Base-by-base conservation (phyloP, 2,797 vertebrate genomes). In the Staurois parvus region DNA sequence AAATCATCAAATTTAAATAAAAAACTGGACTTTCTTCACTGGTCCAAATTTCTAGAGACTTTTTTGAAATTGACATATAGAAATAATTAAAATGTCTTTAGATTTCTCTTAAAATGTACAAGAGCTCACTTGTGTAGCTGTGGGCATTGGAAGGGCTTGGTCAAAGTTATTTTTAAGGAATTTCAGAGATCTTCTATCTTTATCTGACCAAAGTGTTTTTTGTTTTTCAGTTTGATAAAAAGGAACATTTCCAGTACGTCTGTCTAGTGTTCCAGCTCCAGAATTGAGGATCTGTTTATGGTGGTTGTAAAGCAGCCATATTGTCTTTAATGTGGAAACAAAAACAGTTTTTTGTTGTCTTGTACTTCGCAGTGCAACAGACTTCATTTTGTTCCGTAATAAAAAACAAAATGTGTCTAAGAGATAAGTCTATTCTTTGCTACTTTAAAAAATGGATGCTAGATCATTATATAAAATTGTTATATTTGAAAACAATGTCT, bases 91-190 rank as follows among this genome's bases (percentile, higher is more conserved):
- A 26, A 37, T 64, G 76, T 84, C 76, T 87, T 79, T 87, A 84
- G 75, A 84, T 79, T 52, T 83, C 42, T 70, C 48, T 78, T 67
- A 45, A 67, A 68, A 78, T 83, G 37, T 70, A 78, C 66, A 72
- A 72, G 59, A 68, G 81, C 85, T 83, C 85, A 83, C 81, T 67
- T 12, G 62, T 76, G 48, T 76, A 76, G 11, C 24, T 68, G 85
- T 83, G 81, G 70, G 85, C 85, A 79, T 69, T 74, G n/a, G 81
- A 87, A 87, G 85, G 85, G 85, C 85, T 87, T 83, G 81, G 85
- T 79, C 76, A 84, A 83, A 76, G 52, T 81, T 83, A 73, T 87
- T 87, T 87, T 74, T 83, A 87, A 74, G 81, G 76, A 79, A 84
- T 79, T 87, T 87, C 75, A 79, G 85, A 87, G 81, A 87, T 79